Evolutionary conservation across 2,888 invertebrate species (phyloP).

Genomic region (Microctonus brassicae): DNA sequence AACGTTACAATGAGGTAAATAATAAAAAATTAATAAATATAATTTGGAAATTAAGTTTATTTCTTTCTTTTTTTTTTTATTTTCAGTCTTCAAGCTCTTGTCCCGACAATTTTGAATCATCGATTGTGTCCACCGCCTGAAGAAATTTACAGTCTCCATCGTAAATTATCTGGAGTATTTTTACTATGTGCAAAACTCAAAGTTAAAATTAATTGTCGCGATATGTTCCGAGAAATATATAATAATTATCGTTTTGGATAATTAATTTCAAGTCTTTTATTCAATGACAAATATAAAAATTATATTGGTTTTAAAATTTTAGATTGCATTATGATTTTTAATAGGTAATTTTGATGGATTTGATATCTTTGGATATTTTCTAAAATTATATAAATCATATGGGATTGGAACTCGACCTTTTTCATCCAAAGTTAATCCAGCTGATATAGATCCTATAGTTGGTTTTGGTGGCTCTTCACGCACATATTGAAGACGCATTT

Average conservation of each 20-base stretch:
- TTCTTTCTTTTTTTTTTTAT: slow-evolving; percentile 6
- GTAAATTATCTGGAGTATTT: slow-evolving; percentile 96
- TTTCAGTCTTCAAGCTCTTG: slow-evolving; percentile 80
- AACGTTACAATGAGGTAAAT: slow-evolving; percentile 68
- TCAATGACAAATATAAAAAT: background rate
- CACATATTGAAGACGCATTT: slow-evolving; percentile 41
- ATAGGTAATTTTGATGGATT: background rate
- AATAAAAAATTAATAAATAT: too few relatives aligned
- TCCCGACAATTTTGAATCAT: slow-evolving; percentile 95
- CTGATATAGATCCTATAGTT: slow-evolving; percentile 29
- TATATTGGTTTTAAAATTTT: slow-evolving; percentile 40
- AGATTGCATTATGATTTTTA: background rate
- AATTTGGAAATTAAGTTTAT: slow-evolving; percentile 17
- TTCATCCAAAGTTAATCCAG: background rate
- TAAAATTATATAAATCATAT: background rate
- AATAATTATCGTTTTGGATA: slow-evolving; percentile 74
- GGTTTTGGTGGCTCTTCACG: slow-evolving; percentile 37
- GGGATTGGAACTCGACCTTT: background rate
- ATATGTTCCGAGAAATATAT: slow-evolving; percentile 87
- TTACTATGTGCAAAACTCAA: slow-evolving; percentile 90
- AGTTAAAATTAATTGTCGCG: slow-evolving; percentile 84
- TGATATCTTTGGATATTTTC: background rate
- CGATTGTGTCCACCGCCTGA: slow-evolving; percentile 97
- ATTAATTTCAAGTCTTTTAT: background rate
- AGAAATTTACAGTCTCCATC: slow-evolving; percentile 97